Conservation (phyloP, 2,888 invertebrate genomes). For the Caenorhabditis afra region DNA sequence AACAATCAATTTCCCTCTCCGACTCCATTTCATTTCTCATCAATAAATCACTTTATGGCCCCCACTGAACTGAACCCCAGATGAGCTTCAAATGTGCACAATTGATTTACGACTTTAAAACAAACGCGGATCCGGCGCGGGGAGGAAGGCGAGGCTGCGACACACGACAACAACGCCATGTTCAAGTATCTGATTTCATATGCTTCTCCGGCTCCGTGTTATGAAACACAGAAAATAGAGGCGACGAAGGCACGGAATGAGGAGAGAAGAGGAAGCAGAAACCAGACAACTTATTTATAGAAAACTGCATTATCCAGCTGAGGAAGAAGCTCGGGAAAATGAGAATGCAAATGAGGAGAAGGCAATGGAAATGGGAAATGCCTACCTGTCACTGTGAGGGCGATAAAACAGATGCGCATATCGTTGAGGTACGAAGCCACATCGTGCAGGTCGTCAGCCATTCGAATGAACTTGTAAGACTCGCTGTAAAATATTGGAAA, state of each 20-base stretch:
- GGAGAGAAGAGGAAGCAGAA: slow-evolving; percentile 11
- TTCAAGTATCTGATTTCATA: slow-evolving; percentile 60
- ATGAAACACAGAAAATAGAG: slow-evolving; percentile 42
- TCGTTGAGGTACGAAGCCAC: slow-evolving; percentile 75
- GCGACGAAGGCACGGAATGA: slow-evolving; percentile 6
- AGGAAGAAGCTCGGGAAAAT: background rate
- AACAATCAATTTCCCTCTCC: slow-evolving; percentile 18
- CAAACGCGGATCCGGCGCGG: slow-evolving; percentile 23
- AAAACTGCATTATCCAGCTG: slow-evolving; percentile 13
- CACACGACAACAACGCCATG: slow-evolving; percentile 52
- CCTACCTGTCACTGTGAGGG: slow-evolving; percentile 68
- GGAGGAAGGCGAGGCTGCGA: background rate
- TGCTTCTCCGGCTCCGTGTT: slow-evolving; percentile 43
- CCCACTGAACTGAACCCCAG: slow-evolving; percentile 16
- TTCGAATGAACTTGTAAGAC: slow-evolving; percentile 78
- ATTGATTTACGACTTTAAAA: slow-evolving; percentile 58
- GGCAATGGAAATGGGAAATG: background rate
- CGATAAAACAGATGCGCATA: slow-evolving; percentile 76
- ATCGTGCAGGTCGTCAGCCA: slow-evolving; percentile 79
- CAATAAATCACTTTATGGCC: slow-evolving; percentile 50
- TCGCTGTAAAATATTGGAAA: slow-evolving; percentile 67
- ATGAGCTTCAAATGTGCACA: slow-evolving; percentile 59
- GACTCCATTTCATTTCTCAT: slow-evolving; percentile 32
- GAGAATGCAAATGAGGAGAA: background rate
- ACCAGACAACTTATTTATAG: slow-evolving; percentile 36